These are phyloP conservation scores for Allophyes oxyacanthae DNA, from an alignment of 2,888 invertebrate genomes.

Conservation along the genomic window DNA sequence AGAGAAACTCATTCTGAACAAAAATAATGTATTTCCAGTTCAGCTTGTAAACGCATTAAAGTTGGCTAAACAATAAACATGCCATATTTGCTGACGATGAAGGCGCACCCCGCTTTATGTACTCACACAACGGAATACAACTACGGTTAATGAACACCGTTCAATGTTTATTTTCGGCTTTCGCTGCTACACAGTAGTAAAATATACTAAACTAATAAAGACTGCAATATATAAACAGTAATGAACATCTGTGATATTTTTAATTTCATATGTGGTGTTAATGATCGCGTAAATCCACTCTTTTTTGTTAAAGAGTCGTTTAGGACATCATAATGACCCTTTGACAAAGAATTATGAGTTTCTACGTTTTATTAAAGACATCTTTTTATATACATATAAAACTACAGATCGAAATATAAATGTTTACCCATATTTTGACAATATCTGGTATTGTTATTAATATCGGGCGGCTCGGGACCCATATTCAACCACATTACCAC, in stretches of 20 bases:
- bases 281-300: constrained; percentile 14
- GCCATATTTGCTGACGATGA: constrained; percentile 43
- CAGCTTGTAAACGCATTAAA: constrained; percentile 45
- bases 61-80: constrained; percentile 24
- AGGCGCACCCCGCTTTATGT: constrained; percentile 34
- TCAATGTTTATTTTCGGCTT: constrained; percentile 31
- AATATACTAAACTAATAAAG: constrained; percentile 7
- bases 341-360: too few relatives aligned
- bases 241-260: constrained; percentile 5
- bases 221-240: constrained; percentile 2
- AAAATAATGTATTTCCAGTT: constrained; percentile 41
- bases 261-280: constrained; percentile 15
- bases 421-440: constrained; percentile 2
- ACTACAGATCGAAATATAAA: too few relatives aligned
- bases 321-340: too few relatives aligned
- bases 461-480: constrained; percentile 2
- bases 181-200: constrained; percentile 2
- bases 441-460: constrained; percentile 11
- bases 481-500: constrained; percentile 5
- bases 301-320: constrained; percentile 1
- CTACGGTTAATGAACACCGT: constrained; percentile 40
- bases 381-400: too few relatives aligned
- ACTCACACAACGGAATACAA: constrained; percentile 37
- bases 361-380: too few relatives aligned
- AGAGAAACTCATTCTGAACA: constrained; percentile 6